Percentiles rank a stretch among this genome's conserved stretches.
phyloP scores from a whole-genome alignment of 64 coral and sea anemone species.

The Cladopsammia gracilis region DNA sequence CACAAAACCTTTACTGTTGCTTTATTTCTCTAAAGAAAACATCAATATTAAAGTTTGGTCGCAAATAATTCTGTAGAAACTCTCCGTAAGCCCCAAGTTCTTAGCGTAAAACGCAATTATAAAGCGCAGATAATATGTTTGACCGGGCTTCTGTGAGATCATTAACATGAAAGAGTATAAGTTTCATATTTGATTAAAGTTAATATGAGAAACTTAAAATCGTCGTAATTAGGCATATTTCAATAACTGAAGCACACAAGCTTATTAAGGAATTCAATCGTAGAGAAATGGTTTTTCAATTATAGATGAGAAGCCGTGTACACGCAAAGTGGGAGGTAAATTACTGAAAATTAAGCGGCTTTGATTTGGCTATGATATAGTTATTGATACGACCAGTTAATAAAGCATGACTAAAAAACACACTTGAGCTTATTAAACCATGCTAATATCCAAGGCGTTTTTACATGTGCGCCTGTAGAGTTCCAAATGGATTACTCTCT shows the following conservation, averaged over 20 bases:
- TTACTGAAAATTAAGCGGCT: conserved; percentile 56
- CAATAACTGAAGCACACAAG: conserved; percentile 80
- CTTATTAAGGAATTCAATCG: conserved; percentile 78
- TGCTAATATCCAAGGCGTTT: conserved; percentile 15
- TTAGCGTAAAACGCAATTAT: background rate
- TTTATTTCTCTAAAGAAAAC: background rate
- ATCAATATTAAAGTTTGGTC: background rate
- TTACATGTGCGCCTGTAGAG: conserved; percentile 20
- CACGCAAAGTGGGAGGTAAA: conserved; percentile 12
- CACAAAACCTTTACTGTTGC: background rate
- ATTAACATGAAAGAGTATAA: conserved; percentile 68
- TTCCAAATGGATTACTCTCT: conserved; percentile 28
- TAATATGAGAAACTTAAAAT: conserved; percentile 67
- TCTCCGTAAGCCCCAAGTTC: background rate
- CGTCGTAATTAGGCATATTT: conserved; percentile 79
- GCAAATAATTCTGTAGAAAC: background rate
- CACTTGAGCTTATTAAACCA: conserved; percentile 12
- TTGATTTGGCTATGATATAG: conserved; percentile 57
- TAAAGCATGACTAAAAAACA: conserved; percentile 19
- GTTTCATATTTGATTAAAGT: conserved; percentile 84
- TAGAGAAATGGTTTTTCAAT: conserved; percentile 67
- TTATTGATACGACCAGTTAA: conserved; percentile 45
- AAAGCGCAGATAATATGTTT: conserved; percentile 4
- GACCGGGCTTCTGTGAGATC: conserved; percentile 60
- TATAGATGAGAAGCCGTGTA: conserved; percentile 66